Base-by-base conservation (phyloP, 1,140 invertebrate genomes). In the Drosophila rufa region DNA sequence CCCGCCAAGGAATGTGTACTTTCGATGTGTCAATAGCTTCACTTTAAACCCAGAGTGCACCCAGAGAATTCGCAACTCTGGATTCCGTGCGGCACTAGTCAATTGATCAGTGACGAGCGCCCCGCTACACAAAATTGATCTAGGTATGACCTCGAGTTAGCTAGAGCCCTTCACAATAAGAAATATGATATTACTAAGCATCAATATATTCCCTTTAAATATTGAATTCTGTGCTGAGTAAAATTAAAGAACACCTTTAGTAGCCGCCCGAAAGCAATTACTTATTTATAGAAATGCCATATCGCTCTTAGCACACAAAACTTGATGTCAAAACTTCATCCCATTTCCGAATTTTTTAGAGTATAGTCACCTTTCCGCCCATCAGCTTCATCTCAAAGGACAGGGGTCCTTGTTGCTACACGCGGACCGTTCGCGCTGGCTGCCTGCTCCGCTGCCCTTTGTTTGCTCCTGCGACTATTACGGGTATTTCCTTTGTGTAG, bases 401-500 rank as follows among this genome's bases (percentile, higher is more conserved):
- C 33, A 55, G 51, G 17, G 25, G 42, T 57, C 27, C 51, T 50
- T 48, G 71, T 70, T 66, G 47, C 64, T 53, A 60, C 55, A 69
- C 78, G 70, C 82, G 70, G 79, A 75, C 56, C 76, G 47, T 62
- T 80, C 67, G 56, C 73, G 36, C 50, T 38, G 50, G 43, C 19
- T 62, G 50, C 36, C 70, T 53, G 43, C 27, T 12, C 19, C 19
- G 8, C 36, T 8, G 36, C 27, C 53, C 46, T 43, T 55, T 46
- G 40, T 38, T 56, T 66, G 71, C 46, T 85, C 62, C 60, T 62
- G 50, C 64, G 46, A 57, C 70, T 80, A 82, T 89, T 79, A 86
- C 69, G 71, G 71, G 70, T 75, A 56, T 80, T 86, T 78, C 80
- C 84, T 89, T 87, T 87, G 85, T 90, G 69, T 80, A 66, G 80